Evolutionary conservation across 2,888 invertebrate species (phyloP).

Genomic region (Erpobdella octoculata): DNA sequence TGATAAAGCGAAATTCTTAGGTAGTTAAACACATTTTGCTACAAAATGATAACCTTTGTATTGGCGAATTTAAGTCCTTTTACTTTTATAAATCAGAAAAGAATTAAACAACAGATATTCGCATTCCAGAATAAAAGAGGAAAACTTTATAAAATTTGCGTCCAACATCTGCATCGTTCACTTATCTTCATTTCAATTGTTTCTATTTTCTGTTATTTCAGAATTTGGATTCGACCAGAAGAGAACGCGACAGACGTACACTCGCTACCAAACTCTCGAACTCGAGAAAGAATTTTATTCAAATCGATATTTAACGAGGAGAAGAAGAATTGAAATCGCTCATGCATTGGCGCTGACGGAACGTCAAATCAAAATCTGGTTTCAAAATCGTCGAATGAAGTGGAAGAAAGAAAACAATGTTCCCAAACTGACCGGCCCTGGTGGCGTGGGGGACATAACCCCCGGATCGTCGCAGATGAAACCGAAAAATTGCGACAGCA

Average conservation of each 20-base stretch:
- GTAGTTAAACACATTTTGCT: too few relatives aligned
- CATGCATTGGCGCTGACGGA: constrained; percentile 91
- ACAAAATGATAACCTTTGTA: too few relatives aligned
- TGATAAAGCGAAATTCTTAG: too few relatives aligned
- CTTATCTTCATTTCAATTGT: too few relatives aligned
- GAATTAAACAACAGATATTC: too few relatives aligned
- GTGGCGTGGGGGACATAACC: constrained; percentile 12
- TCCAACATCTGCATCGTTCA: too few relatives aligned
- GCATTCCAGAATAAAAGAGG: too few relatives aligned
- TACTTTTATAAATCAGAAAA: too few relatives aligned
- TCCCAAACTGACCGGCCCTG: constrained; percentile 26
- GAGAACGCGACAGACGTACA: constrained; percentile 91
- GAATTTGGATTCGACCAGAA: constrained; percentile 54
- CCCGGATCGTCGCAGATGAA: neutral
- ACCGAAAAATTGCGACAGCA: neutral
- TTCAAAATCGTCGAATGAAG: constrained; percentile 96
- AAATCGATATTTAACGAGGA: constrained; percentile 91
- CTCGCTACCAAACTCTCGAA: constrained; percentile 91
- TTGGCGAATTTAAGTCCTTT: too few relatives aligned
- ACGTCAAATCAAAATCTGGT: constrained; percentile 65
- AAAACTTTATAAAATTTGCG: too few relatives aligned
- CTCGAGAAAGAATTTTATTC: constrained; percentile 96
- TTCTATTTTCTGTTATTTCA: neutral
- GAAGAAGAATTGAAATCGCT: constrained; percentile 91
- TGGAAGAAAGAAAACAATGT: constrained; percentile 78